These are phyloP conservation scores for Apoda limacodes DNA, from an alignment of 2,888 invertebrate genomes.

Conservation along the genomic window DNA sequence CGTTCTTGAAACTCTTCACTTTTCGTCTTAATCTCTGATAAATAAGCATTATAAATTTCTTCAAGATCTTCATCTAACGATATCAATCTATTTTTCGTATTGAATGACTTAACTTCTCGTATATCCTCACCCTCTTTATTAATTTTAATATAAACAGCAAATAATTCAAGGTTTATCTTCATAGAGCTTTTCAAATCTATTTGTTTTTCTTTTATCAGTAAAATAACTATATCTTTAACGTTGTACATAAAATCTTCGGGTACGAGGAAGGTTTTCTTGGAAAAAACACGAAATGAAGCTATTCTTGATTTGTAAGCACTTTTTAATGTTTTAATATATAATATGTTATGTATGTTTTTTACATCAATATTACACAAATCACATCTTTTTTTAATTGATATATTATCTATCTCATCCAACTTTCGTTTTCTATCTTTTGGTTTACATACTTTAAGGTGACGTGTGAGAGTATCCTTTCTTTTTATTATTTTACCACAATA, in stretches of 20 bases:
- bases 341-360: too few species aligned
- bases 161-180: slow-evolving; percentile 1
- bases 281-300: not conserved
- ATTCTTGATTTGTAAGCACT: not conserved
- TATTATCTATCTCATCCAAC: too few species aligned
- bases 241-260: not conserved
- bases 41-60: too few species aligned
- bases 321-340: not conserved
- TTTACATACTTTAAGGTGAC: too few species aligned
- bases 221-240: not conserved
- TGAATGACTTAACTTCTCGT: not conserved
- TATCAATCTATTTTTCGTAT: not conserved
- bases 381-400: too few species aligned
- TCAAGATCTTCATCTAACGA: not conserved
- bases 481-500: too few species aligned
- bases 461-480: too few species aligned
- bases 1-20: slow-evolving; percentile 1
- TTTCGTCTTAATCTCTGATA: not conserved
- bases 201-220: not conserved
- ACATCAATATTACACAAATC: too few species aligned
- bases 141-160: slow-evolving; percentile 1
- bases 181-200: not conserved
- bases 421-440: too few species aligned
- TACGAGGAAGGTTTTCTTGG: not conserved
- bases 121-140: not conserved